Base-by-base conservation (phyloP, 2,113 vertebrate genomes). In the Nothocercus julius region DNA sequence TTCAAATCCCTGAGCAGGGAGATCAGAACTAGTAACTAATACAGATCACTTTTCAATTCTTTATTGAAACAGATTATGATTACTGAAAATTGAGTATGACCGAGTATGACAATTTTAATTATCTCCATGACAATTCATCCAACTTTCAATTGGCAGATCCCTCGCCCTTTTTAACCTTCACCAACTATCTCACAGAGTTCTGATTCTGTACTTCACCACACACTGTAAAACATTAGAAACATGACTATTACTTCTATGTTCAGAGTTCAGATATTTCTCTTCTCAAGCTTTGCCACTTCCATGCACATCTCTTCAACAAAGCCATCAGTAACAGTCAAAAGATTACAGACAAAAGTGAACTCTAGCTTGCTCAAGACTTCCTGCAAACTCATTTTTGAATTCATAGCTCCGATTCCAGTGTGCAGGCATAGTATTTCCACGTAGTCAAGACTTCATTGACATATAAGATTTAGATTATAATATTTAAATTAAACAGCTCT, bases 221-320 rank as follows among this genome's bases (percentile, higher is more conserved):
- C 0, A 0, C 18, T 32, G 13, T 28, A 93, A 79, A 0, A 1
- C 38, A 38, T 6, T 21, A 72, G n/a, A 87, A 82, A 87, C 34
- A 32, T 9, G 3, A 36, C 34, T 62, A 21, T 49, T 49, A 86
- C 8, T 24, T 73, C n/a, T 45, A 7, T 34, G 13, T 54, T 82
- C 30, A 84, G 13, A 56, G 24, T n/a, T 69, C 78, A 89, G 30
- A 3, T 70, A 69, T 13, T 64, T 82, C 13, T 80, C 83, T 62
- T 13, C 24, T 27, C 15, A 80, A 25, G 25, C 59, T 70, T 62
- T 75, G 42, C 28, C 20, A 21, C 42, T 17, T 59, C 40, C 81
- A 7, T 63, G 59, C 44, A 47, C 38, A n/a, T n/a, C 24, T 66
- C 28, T 61, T 6, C 36, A 69, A 47, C 0, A 80, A 36, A 89